phyloP scores from a whole-genome alignment of 37 sponge, comb jelly and placozoan species.

The Aplysina aerophoba region DNA sequence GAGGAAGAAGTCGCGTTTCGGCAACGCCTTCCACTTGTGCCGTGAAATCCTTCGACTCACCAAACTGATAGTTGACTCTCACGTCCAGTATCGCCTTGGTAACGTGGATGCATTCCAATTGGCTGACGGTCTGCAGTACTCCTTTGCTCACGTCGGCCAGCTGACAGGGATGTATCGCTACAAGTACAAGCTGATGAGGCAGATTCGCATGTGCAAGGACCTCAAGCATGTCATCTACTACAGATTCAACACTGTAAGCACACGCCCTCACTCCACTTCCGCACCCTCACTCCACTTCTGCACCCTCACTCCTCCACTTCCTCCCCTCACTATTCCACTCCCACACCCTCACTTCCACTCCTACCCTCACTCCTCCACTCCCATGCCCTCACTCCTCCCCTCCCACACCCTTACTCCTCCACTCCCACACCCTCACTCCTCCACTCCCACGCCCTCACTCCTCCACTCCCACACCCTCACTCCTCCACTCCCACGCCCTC shows the following conservation, averaged over 20 bases:
- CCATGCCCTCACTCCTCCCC: background rate
- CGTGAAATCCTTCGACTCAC: constrained; percentile 98
- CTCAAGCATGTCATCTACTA: constrained; percentile 99
- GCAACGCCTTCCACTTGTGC: constrained; percentile 99
- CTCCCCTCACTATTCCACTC: too few species aligned
- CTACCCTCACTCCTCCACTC: too few species aligned
- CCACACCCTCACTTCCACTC: too few species aligned
- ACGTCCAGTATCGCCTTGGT: constrained; percentile 98
- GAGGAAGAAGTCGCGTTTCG: constrained; percentile 98
- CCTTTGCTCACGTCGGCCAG: constrained; percentile 98
- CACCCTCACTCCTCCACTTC: too few species aligned
- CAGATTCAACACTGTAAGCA: constrained; percentile 96
- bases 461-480: background rate
- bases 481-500: background rate
- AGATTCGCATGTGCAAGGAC: constrained; percentile 99
- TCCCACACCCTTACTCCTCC: background rate
- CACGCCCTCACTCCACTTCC: too few species aligned
- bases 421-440: too few species aligned
- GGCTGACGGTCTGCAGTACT: constrained; percentile 98
- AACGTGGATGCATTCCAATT: constrained; percentile 98
- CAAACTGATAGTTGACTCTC: constrained; percentile 97
- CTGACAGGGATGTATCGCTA: constrained; percentile 99
- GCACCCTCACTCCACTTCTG: too few species aligned
- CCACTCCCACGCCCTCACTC: too few species aligned
- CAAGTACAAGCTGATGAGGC: constrained; percentile 99